A percentile compares a stretch with the other conserved stretches of the same genome.
phyloP scores from a whole-genome alignment of 2,888 invertebrate genomes.

The Hybos culiciformis region DNA sequence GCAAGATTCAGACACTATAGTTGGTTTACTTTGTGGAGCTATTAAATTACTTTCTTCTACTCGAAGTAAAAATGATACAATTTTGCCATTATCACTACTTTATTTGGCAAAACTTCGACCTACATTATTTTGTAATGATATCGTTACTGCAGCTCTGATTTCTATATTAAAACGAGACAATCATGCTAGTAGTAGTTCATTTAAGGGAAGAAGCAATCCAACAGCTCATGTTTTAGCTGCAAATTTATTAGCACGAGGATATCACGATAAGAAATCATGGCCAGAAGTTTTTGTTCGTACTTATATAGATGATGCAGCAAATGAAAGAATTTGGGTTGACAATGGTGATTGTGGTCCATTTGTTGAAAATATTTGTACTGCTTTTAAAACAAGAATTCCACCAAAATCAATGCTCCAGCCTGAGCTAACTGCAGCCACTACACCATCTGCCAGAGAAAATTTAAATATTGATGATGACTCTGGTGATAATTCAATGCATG shows the following conservation, averaged over 20 bases:
- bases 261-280: conserved; percentile 73
- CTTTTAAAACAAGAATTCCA: conserved; percentile 30
- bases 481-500: conserved; percentile 30
- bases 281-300: conserved; percentile 85
- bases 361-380: conserved; percentile 72
- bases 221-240: conserved; percentile 69
- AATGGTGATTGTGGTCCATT: conserved; percentile 79
- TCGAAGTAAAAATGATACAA: conserved; percentile 64
- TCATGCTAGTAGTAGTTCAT: conserved; percentile 41
- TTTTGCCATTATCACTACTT: conserved; percentile 62
- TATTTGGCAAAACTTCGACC: conserved; percentile 71
- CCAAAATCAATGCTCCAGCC: conserved; percentile 20
- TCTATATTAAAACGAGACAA: conserved; percentile 67
- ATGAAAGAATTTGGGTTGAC: conserved; percentile 90
- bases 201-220: conserved; percentile 69
- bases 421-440: conserved; percentile 19
- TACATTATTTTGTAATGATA: conserved; percentile 59
- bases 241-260: conserved; percentile 71
- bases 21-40: conserved; percentile 74
- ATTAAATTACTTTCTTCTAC: conserved; percentile 64
- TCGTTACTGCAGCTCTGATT: conserved; percentile 63
- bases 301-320: conserved; percentile 88
- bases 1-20: conserved; percentile 66
- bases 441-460: conserved; percentile 13
- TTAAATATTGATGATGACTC: conserved; percentile 40